Evolutionary conservation across 23 tunicate genomes (phyloP).

Genomic region (Trididemnum miniatum): DNA sequence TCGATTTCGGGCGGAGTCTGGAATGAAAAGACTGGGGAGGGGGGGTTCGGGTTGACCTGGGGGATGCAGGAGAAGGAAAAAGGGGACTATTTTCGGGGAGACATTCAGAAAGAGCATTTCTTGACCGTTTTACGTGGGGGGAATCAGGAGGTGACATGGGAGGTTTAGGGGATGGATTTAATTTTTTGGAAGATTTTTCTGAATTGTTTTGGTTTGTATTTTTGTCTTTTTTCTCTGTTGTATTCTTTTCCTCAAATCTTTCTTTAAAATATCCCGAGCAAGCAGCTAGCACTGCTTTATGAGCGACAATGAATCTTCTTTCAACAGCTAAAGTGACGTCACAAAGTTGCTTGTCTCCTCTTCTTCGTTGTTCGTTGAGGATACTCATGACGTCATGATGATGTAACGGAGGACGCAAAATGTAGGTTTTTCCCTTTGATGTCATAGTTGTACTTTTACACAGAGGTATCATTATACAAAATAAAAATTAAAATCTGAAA

Average conservation of each 20-base stretch:
- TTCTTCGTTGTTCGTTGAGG: conserved; percentile 29
- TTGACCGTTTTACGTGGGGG: not conserved
- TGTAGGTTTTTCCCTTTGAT: not conserved
- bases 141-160: conserved; percentile 3
- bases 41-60: not conserved
- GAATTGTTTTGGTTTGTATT: not conserved
- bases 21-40: not conserved
- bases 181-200: not conserved
- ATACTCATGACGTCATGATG: conserved; percentile 9
- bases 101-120: conserved; percentile 13
- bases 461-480: not conserved
- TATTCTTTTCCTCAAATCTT: conserved; percentile 2
- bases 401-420: not conserved
- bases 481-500: too few species aligned
- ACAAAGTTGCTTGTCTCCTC: conserved; percentile 8
- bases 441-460: not conserved
- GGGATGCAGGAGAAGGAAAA: conserved; percentile 1
- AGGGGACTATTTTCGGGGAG: conserved; percentile 1
- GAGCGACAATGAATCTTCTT: conserved; percentile 9
- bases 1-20: not conserved
- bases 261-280: conserved; percentile 23
- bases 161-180: not conserved
- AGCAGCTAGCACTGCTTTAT: conserved; percentile 34
- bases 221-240: not conserved
- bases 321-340: conserved; percentile 44